phyloP scores from a whole-genome alignment of 2,888 invertebrate species.

The Sarcophaga carnaria region DNA sequence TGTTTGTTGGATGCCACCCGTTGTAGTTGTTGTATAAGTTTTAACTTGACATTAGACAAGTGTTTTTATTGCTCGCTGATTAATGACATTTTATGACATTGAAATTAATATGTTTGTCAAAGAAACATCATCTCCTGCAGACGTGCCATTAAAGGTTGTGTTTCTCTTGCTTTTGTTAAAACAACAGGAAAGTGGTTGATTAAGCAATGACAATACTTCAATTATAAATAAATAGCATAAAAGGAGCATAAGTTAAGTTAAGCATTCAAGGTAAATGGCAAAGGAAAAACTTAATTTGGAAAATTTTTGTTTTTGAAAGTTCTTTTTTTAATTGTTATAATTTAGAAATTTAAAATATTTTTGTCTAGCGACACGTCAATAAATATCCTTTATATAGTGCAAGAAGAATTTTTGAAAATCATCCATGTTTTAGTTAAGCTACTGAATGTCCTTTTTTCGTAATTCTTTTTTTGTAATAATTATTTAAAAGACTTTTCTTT shows the following conservation, averaged over 20 bases:
- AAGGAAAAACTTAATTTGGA: no score
- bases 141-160: background rate
- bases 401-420: background rate
- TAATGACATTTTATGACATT: conserved; percentile 72
- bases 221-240: background rate
- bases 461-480: background rate
- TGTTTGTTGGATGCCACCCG: background rate
- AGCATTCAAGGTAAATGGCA: no score
- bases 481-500: no score
- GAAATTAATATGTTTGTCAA: conserved; percentile 51
- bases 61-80: conserved; percentile 75
- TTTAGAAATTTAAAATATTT: background rate
- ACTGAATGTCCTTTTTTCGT: background rate
- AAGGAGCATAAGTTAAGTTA: background rate
- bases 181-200: background rate
- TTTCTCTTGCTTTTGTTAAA: background rate
- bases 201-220: background rate
- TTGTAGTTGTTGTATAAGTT: conserved; percentile 18
- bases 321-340: no score
- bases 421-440: background rate
- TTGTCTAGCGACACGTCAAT: background rate
- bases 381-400: background rate
- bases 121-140: background rate
- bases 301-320: no score
- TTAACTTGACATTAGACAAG: conserved; percentile 71